Evolutionary conservation across 2,113 vertebrate species (phyloP), one percentile per base, ranked within the genome.

Genomic region (Chloroceryle aenea): DNA sequence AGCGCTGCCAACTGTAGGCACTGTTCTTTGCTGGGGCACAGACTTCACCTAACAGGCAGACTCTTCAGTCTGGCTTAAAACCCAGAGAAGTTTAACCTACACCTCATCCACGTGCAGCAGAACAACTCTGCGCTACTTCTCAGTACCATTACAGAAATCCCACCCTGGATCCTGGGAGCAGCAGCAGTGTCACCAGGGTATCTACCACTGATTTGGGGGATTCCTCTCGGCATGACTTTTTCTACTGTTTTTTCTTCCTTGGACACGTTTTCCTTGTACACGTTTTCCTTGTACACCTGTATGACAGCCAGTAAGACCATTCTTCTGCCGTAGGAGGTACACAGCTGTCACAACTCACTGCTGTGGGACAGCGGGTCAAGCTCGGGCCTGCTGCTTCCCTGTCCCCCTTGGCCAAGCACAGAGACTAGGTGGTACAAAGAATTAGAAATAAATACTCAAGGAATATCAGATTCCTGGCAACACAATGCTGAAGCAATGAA

Each of bases 1-100:
- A 12, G 55, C 0, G 3, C 79, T 52, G 75, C 34, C 0, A 0
- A 4, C 5, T 0, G n/a, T 4, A 34, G 3, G 2, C n/a, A 53
- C 20, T 38, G 5, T 1, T 12, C 48, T 21, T 9, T 40, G 22
- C 77, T 3, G 0, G 61, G 72, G 19, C 63, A 96, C 10, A 30
- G 38, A 58, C 47, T 59, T 10, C 48, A 10, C 30, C 0, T 2
- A 21, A 29, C 7, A 3, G 52, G 27, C 12, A 55, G 87, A 42
- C 55, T 17, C 58, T 21, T 2, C 34, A 56, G 50, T 23, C 48
- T 19, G 36, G 21, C 11, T 78, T 78, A 6, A 50, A 74, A 4
- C 62, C 55, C 14, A 1, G 17, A 18, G 13, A 40, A 38, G 18
- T 22, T 48, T 38, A 78, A 30, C 30, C 10, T n/a, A 52, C 87